A percentile compares a stretch with the other conserved stretches of the same genome.
phyloP scores from a whole-genome alignment of 2,113 vertebrate genomes.

The Nesoenas mayeri region DNA sequence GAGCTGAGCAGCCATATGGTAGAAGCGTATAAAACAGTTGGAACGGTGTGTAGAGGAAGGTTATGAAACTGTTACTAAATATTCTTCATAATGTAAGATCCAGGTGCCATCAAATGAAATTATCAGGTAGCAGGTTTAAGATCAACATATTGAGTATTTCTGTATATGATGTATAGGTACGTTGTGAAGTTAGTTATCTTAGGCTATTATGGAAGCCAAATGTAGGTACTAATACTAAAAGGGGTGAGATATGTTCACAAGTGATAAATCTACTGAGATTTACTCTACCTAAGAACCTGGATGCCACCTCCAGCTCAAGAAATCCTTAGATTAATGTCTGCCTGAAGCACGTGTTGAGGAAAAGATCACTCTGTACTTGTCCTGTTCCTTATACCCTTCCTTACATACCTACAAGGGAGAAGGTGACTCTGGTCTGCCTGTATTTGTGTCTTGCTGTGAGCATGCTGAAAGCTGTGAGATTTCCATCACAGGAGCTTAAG shows the following conservation, averaged over 20 bases:
- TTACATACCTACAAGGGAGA: accelerated
- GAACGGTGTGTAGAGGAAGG: background rate
- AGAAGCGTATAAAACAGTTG: background rate
- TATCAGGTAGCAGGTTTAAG: background rate
- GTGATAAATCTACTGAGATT: background rate
- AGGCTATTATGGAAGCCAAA: background rate
- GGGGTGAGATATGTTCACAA: background rate
- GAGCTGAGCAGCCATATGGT: background rate
- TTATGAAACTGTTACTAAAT: background rate
- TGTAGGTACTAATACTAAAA: background rate
- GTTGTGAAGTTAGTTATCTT: background rate
- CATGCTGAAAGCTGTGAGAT: background rate
- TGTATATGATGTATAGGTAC: background rate
- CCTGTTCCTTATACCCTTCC: background rate
- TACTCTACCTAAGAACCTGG: background rate
- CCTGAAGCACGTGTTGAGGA: background rate
- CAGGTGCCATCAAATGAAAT: background rate
- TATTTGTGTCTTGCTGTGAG: background rate
- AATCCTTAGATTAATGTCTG: background rate
- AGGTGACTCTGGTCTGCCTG: background rate
- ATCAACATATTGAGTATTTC: background rate
- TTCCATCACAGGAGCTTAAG: background rate
- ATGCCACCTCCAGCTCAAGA: background rate
- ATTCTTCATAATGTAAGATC: background rate
- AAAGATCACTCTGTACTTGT: background rate